Conservation (phyloP, 2,888 invertebrate genomes). For the Pammene fasciana region DNA sequence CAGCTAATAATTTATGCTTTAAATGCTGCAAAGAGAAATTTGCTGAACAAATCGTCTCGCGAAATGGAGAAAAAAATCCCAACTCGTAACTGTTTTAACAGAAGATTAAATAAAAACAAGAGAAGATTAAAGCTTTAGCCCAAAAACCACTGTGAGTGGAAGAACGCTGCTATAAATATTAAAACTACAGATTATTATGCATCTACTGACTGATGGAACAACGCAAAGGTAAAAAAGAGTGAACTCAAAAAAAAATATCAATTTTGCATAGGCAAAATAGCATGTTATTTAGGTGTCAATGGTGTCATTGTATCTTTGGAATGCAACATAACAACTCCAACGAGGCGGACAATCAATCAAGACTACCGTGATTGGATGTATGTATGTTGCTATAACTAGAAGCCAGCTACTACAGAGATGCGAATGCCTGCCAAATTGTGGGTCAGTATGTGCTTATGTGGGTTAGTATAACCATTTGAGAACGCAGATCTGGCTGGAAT, state of each 20-base stretch:
- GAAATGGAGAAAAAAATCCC: too few species aligned
- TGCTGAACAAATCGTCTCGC: too few species aligned
- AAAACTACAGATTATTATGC: too few species aligned
- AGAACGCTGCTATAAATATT: too few species aligned
- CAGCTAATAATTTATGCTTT: background rate
- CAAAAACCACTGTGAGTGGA: too few species aligned
- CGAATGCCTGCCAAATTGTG: background rate
- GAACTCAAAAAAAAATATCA: too few species aligned
- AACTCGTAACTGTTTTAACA: too few species aligned
- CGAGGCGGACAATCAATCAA: background rate
- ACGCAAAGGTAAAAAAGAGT: too few species aligned
- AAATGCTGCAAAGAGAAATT: background rate
- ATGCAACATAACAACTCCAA: background rate
- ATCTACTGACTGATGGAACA: too few species aligned
- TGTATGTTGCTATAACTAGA: background rate
- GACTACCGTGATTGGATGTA: slow-evolving; percentile 4
- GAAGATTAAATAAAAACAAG: too few species aligned
- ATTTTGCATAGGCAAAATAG: too few species aligned
- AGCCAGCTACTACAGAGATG: background rate
- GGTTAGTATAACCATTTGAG: background rate
- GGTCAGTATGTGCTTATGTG: background rate
- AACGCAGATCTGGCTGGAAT: background rate
- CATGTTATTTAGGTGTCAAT: too few species aligned
- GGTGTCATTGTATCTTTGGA: background rate
- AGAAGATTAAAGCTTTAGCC: background rate